A percentile compares a stretch with the other conserved stretches of the same genome.
Conservation (phyloP, 92 coral and sea anemone species). For the Blastomussa wellsi region DNA sequence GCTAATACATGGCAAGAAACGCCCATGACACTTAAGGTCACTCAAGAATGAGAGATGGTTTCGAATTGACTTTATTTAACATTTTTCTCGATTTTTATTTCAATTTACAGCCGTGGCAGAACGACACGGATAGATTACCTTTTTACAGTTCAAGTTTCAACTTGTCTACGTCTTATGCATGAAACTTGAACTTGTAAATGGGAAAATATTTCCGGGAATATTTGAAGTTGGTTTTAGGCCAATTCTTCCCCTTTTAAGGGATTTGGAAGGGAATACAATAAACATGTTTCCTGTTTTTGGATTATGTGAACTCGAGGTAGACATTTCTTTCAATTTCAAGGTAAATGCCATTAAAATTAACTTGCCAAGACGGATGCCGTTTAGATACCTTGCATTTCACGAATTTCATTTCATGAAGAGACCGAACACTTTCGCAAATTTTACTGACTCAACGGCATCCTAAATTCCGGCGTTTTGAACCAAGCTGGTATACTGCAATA, state of each 20-base stretch:
- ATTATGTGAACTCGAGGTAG: conserved; percentile 9
- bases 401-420: background rate
- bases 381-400: background rate
- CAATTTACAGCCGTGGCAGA: background rate
- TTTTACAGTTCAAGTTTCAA: background rate
- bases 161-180: background rate
- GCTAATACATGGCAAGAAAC: too few relatives aligned
- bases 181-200: background rate
- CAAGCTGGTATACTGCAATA: background rate
- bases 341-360: conserved; percentile 13
- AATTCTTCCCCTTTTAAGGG: background rate
- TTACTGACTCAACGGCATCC: background rate
- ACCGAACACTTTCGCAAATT: background rate
- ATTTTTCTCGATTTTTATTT: background rate
- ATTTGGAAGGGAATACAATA: background rate
- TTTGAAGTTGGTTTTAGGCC: background rate
- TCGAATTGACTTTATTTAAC: background rate
- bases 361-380: conserved; percentile 12
- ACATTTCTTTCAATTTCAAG: conserved; percentile 6
- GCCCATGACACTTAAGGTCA: background rate
- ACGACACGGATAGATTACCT: background rate
- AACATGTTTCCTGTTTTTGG: conserved; percentile 23
- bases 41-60: background rate
- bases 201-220: background rate
- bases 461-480: background rate